Base-by-base conservation (phyloP, 2,113 vertebrate genomes). In the Dasyornis broadbenti region DNA sequence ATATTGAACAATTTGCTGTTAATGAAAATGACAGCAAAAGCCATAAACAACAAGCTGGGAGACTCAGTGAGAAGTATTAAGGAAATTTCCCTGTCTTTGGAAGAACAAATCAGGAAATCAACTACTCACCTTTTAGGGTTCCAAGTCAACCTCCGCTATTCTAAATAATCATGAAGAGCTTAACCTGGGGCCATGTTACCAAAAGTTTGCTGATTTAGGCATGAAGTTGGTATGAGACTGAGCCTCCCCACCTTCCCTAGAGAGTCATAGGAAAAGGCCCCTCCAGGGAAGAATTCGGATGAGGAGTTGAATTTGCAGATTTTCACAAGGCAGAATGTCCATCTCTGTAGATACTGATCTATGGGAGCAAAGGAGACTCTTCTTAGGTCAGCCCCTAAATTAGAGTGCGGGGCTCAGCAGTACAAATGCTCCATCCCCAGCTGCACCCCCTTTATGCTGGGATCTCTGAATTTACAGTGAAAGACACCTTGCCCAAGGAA, bases 1-100 rank as follows among this genome's bases (percentile, higher is more conserved):
- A 95, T 93, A 97, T 96, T 95, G 97, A 98, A 98, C 96, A 96
- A 97, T 97, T 96, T 97, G 88, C 95, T 90, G 90, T 95, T 97
- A 97, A 97, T 97, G 90, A 97, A 98, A 98, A 97, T 84, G 97
- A 97, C 80, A 97, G 91, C 92, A 91, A 82, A 82, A 95, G 66
- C 87, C 82, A 97, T 96, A 96, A 97, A 97, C 94, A 97, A 95
- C 91, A 97, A 95, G 93, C 87, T 82, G 89, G 76, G 79, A 95
- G 70, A 93, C 77, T 94, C 4, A 4, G 90, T 52, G 52, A 92
- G 47, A 91, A 96, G 85, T 81, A 95, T 86, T 82, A 88, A 53
- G 57, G 89, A 97, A 95, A 95, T 83, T 78, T 96, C 54, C 53
- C n/a, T 65, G n/a, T 35, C 63, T 84, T 94, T 72, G 70, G 73